phyloP scores from a whole-genome alignment of 1,140 invertebrate species.

The Drosophila quadrilineata region DNA sequence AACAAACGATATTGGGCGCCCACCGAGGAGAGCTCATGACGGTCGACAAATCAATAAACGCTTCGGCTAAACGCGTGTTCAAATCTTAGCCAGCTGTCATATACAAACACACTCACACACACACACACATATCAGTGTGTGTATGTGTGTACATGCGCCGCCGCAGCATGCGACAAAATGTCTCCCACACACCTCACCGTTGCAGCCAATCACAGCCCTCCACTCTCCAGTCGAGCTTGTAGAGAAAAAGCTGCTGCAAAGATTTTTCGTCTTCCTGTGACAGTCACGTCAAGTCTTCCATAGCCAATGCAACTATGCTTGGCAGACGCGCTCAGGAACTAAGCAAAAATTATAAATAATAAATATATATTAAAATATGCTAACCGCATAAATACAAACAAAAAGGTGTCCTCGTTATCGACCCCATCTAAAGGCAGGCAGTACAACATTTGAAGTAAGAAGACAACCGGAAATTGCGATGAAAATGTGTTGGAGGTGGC shows the following conservation, averaged over 20 bases:
- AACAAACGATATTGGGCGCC: constrained; percentile 39
- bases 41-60: constrained; percentile 71
- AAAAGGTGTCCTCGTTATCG: constrained; percentile 24
- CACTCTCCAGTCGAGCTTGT: constrained; percentile 25
- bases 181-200: not conserved
- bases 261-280: constrained; percentile 60
- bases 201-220: constrained; percentile 41
- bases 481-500: not conserved
- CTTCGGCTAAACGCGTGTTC: constrained; percentile 45
- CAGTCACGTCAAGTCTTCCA: constrained; percentile 76
- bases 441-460: not conserved
- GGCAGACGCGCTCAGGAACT: constrained; percentile 53
- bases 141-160: constrained; percentile 30
- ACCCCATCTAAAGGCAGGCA: not conserved
- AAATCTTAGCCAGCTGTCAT: constrained; percentile 59
- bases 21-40: too few relatives aligned
- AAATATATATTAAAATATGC: constrained; percentile 14
- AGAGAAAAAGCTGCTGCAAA: constrained; percentile 71
- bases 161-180: constrained; percentile 38
- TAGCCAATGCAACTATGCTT: constrained; percentile 49
- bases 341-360: constrained; percentile 14
- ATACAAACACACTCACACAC: too few relatives aligned
- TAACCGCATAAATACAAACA: not conserved
- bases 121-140: too few relatives aligned
- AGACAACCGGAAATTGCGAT: not conserved